phyloP scores from a whole-genome alignment of 1,140 invertebrate genomes.

The Danaus plexippus region DNA sequence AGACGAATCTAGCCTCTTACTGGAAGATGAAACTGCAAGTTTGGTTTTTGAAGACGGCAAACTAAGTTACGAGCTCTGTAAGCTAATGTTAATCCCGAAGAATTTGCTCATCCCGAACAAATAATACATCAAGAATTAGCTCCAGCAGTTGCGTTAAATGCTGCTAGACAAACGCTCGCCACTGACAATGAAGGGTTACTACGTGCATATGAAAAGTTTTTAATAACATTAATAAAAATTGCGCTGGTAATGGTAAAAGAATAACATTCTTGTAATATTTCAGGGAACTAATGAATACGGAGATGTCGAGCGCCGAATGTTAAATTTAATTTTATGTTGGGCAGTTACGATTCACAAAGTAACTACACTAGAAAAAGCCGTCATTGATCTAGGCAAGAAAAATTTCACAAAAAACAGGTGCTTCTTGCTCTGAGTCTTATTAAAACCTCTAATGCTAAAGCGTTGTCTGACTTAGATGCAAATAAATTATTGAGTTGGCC shows the following conservation, averaged over 20 bases:
- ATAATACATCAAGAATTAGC: slow-evolving; percentile 15
- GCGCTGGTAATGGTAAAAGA: slow-evolving; percentile 22
- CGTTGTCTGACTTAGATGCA: slow-evolving; percentile 22
- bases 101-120: slow-evolving; percentile 15
- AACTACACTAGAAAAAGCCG: slow-evolving; percentile 40
- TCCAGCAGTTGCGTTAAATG: slow-evolving; percentile 14
- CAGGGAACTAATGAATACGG: slow-evolving; percentile 25
- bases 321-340: slow-evolving; percentile 48
- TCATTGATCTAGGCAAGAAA: slow-evolving; percentile 39
- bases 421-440: slow-evolving; percentile 31
- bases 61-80: too few species aligned
- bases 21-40: too few species aligned
- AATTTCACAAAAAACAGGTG: slow-evolving; percentile 30
- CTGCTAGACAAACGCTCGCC: slow-evolving; percentile 7
- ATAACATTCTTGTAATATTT: too few species aligned
- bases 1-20: too few species aligned
- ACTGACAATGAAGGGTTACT: slow-evolving; percentile 2
- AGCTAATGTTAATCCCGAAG: slow-evolving; percentile 10
- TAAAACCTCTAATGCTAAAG: slow-evolving; percentile 22
- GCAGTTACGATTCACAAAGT: slow-evolving; percentile 48
- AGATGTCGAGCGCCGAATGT: slow-evolving; percentile 41
- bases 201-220: slow-evolving; percentile 17
- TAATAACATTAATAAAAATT: too few species aligned
- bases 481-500: slow-evolving; percentile 24
- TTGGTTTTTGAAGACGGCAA: slow-evolving; percentile 14